Conservation (phyloP, 2,888 invertebrate species). For the Polia nebulosa region DNA sequence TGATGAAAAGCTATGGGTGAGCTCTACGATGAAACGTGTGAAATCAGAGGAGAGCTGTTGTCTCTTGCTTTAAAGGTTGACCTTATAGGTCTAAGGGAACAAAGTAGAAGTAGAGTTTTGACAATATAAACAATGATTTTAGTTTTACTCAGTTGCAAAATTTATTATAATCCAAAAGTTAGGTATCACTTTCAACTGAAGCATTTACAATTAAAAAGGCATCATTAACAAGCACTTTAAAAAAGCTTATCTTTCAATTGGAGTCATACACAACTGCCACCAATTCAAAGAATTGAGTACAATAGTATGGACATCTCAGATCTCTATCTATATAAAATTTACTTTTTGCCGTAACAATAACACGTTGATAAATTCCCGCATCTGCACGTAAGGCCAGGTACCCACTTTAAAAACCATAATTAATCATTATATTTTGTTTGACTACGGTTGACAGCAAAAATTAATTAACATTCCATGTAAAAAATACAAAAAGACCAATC, state of each 20-base stretch:
- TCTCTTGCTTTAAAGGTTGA: neutral
- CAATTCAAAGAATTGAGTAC: constrained; percentile 33
- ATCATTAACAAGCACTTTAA: constrained; percentile 6
- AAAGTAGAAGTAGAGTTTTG: no score
- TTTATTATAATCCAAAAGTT: neutral
- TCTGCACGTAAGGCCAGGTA: constrained; percentile 69
- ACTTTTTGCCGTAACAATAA: constrained; percentile 55
- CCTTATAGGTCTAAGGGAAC: neutral
- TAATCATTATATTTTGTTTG: constrained; percentile 88
- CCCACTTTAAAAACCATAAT: constrained; percentile 78
- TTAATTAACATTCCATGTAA: constrained; percentile 90
- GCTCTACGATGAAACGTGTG: no score
- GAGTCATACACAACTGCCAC: constrained; percentile 20
- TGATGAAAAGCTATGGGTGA: neutral
- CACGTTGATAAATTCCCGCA: constrained; percentile 55
- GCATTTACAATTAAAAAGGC: constrained; percentile 12
- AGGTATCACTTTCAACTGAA: neutral
- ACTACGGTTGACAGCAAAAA: constrained; percentile 88
- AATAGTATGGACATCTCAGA: constrained; percentile 45
- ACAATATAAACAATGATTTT: no score
- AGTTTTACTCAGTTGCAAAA: no score
- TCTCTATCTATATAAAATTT: constrained; percentile 45
- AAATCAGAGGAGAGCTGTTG: neutral
- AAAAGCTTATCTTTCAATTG: constrained; percentile 41
- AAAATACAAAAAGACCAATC: constrained; percentile 85